A percentile compares a stretch with the other conserved stretches of the same genome.
phyloP scores from a whole-genome alignment of 2,113 vertebrate genomes.

The Atractosteus spatula region DNA sequence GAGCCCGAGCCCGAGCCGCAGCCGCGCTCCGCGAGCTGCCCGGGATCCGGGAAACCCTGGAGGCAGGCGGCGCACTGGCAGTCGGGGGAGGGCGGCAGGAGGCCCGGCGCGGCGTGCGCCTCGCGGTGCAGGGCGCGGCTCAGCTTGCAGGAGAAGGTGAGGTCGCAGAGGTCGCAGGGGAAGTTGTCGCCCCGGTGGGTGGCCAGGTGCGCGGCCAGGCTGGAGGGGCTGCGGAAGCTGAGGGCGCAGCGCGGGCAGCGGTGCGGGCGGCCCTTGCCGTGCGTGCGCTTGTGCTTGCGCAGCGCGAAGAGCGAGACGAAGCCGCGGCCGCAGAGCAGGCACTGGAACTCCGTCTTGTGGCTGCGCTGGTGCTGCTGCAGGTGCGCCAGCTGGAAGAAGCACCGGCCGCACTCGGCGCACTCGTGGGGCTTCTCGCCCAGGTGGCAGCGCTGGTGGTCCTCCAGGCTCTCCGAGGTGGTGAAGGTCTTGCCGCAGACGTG shows the following conservation, averaged over 20 bases:
- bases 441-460: constrained; percentile 72
- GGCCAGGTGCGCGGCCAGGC: constrained; percentile 65
- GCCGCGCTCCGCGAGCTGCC: constrained; percentile 64
- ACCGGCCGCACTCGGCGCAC: constrained; percentile 69
- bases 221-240: constrained; percentile 51
- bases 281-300: constrained; percentile 65
- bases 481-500: constrained; percentile 75
- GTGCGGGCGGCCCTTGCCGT: constrained; percentile 56
- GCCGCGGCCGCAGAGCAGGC: constrained; percentile 66
- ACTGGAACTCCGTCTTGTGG: constrained; percentile 72
- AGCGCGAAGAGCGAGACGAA: constrained; percentile 67
- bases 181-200: constrained; percentile 68
- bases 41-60: constrained; percentile 54
- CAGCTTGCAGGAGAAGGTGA: constrained; percentile 60
- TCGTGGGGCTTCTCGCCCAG: constrained; percentile 71
- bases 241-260: constrained; percentile 65
- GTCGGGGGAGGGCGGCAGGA: constrained; percentile 24
- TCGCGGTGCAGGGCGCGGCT: constrained; percentile 67
- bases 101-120: constrained; percentile 46
- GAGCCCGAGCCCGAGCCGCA: constrained; percentile 51
- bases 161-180: constrained; percentile 69
- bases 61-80: constrained; percentile 54
- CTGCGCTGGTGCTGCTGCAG: constrained; percentile 69
- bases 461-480: constrained; percentile 63
- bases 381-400: constrained; percentile 66